A percentile compares a stretch with the other conserved stretches of the same genome.
Conservation (phyloP, 2,888 invertebrate genomes). For the Epistrophe eligans region DNA sequence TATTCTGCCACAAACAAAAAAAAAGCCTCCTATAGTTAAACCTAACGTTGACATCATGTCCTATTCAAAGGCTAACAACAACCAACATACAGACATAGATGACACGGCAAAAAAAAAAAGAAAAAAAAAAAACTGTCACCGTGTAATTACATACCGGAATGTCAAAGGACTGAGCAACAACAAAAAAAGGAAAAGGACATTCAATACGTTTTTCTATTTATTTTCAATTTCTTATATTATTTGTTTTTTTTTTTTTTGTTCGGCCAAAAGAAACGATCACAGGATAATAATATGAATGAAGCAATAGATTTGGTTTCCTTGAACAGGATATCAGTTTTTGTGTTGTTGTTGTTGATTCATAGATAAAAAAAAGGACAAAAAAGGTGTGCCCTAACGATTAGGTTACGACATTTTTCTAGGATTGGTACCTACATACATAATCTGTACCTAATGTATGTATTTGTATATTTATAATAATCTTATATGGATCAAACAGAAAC, state of each 20-base stretch:
- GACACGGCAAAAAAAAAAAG: constrained; percentile 7
- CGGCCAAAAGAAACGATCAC: constrained; percentile 50
- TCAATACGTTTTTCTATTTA: constrained; percentile 74
- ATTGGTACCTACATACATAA: neutral
- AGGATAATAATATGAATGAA: constrained; percentile 56
- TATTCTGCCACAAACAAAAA: constrained; percentile 15
- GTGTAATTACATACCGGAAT: constrained; percentile 69
- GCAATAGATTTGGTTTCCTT: constrained; percentile 65
- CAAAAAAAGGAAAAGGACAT: constrained; percentile 64
- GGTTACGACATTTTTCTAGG: constrained; percentile 58
- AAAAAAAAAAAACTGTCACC: constrained; percentile 54
- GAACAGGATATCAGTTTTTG: constrained; percentile 50
- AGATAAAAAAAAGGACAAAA: constrained; percentile 24
- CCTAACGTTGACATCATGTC: constrained; percentile 52
- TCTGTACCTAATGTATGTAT: neutral
- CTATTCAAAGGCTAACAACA: constrained; percentile 43
- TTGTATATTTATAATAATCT: constrained; percentile 55
- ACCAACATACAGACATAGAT: neutral
- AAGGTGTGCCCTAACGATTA: constrained; percentile 63
- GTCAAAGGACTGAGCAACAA: constrained; percentile 43
- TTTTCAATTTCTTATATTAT: constrained; percentile 69
- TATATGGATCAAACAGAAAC: constrained; percentile 65
- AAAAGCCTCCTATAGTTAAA: constrained; percentile 31
- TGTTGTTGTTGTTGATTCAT: constrained; percentile 33
- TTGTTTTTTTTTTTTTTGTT: constrained; percentile 32